Base-by-base conservation (phyloP, 2,797 vertebrate species). In the Helarctos malayanus region DNA sequence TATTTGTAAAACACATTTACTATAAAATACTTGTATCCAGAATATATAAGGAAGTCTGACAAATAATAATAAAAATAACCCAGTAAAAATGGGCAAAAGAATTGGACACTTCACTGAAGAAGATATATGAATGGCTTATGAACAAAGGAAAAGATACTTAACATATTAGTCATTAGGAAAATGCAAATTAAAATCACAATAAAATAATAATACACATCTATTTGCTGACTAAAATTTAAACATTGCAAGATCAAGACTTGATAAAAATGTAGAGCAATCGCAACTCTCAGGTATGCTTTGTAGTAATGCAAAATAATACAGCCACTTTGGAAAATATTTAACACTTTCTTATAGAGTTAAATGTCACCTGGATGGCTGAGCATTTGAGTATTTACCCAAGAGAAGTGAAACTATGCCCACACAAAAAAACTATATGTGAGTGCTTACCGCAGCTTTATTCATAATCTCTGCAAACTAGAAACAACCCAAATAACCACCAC, bases 91-190 rank as follows among this genome's bases (percentile, higher is more conserved):
- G 45, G n/a, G 14, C 7, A 84, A 80, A 90, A 57, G 29, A 88
- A 76, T 93, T 91, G 61, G n/a, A 63, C 8, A 71, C 18, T 84
- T 84, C 18, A 76, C 7, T 63, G 82, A 71, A 82, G 79, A 86
- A 88, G 45, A 47, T 90, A 76, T 25, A 65, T 54, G 29, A 59
- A 90, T 83, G 12, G 14, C 7, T 84, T 54, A 84, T 21, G 8
- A 49, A 73, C 19, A 84, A 68, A 89, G 78, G 38, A 82, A 71
- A 97, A 94, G 32, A 86, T 47, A 90, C 13, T 68, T 14, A 57
- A 52, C 12, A 29, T 57, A 52, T 76, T 75, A 80, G 14, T 47
- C 18, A 84, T 63, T 85, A 63, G 1, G 27, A 16, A 85, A 65
- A 91, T 61, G 16, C 16, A 84, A 91, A 61, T 84, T 65, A 47